Base-by-base conservation (phyloP, 2,113 vertebrate genomes). In the Cercopithecus mona region DNA sequence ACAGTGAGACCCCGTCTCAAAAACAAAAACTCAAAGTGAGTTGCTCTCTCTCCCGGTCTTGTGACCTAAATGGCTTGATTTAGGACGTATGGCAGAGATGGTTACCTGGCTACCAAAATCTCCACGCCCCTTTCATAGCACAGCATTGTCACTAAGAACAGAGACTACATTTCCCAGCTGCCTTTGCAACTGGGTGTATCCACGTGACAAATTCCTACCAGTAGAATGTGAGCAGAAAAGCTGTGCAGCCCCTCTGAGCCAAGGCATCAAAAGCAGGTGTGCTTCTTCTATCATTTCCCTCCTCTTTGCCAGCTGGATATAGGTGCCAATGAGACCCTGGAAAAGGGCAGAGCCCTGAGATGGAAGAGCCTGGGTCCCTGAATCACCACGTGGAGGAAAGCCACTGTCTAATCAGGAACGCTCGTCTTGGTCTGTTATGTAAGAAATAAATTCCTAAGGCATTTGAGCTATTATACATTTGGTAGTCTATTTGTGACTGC, bases 121-220 rank as follows among this genome's bases (percentile, higher is more conserved):
- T 23, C 2, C 8, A 22, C 8, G 59, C 22, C 22, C 23, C 30
- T 61, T 73, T 38, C 52, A 9, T 1, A n/a, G 45, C 7, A 7
- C n/a, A 73, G 76, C 23, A 5, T 8, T 59, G 32, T 68, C 20
- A 11, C 22, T 32, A 23, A 89, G 32, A 75, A 2, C 80, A 79
- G 75, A 92, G 64, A 93, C 48, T 48, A 70, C 68, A 93, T 76
- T 84, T 97, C 91, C 85, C 88, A 94, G 75, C 1, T 38, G 70
- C 25, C 30, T 17, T 83, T 80, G 88, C 70, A n/a, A 14, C 25
- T 17, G 38, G 18, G 18, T 38, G 0, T 59, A n/a, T 38, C 52
- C 94, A 84, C 11, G 5, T 97, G 94, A 92, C 61, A 50, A 14
- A 76, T 23, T 79, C 14, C 35, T 40, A 55, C 83, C 75, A 70